These are phyloP conservation scores for Orthochromis malagaraziensis DNA, from an alignment of 2,113 vertebrate species.

Conservation along the genomic window DNA sequence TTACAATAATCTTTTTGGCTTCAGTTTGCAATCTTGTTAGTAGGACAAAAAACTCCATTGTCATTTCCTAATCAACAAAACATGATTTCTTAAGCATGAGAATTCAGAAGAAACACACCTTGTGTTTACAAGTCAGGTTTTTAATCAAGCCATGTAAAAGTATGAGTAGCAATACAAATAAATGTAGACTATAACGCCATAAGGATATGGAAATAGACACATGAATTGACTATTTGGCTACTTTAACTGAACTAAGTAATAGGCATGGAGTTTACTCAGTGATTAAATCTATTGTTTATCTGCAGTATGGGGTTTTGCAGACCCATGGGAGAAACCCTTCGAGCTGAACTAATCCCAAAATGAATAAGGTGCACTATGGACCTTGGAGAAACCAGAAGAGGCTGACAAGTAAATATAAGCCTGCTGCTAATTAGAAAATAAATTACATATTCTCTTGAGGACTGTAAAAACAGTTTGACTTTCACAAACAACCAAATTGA, in stretches of 20 bases:
- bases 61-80: not conserved
- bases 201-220: not conserved
- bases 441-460: constrained; percentile 17
- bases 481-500: constrained; percentile 21
- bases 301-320: not conserved
- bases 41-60: not conserved
- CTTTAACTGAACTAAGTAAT: not conserved
- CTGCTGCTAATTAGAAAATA: constrained; percentile 50
- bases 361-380: not conserved
- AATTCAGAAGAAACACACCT: not conserved
- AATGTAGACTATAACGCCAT: not conserved
- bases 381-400: not conserved
- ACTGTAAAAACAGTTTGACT: not conserved
- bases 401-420: constrained; percentile 26
- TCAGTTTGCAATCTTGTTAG: not conserved
- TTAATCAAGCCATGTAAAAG: not conserved
- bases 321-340: constrained; percentile 8
- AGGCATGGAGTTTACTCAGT: not conserved
- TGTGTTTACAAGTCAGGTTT: not conserved
- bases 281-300: constrained; percentile 45
- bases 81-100: not conserved
- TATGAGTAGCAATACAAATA: not conserved
- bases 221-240: not conserved
- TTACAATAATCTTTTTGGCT: not conserved
- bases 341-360: constrained; percentile 51